phyloP scores from a whole-genome alignment of 2,113 vertebrate genomes.

The Menura novaehollandiae region DNA sequence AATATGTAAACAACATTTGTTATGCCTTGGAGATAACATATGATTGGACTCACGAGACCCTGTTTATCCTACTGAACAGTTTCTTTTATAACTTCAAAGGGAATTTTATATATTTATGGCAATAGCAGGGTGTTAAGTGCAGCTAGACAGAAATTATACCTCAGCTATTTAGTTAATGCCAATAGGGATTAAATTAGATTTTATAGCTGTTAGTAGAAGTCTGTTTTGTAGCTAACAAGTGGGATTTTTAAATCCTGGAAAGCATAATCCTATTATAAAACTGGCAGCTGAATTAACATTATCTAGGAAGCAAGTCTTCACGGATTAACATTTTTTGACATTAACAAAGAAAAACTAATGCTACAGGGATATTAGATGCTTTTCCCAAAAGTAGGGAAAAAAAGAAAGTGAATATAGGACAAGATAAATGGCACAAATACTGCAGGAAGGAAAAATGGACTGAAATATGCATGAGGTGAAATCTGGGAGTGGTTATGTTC shows the following conservation, averaged over 20 bases:
- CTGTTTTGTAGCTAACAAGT: conserved; percentile 79
- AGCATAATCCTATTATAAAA: conserved; percentile 82
- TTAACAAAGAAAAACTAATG: conserved; percentile 75
- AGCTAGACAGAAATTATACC: conserved; percentile 75
- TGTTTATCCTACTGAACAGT: conserved; percentile 70
- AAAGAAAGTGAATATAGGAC: conserved; percentile 51
- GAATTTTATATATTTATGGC: conserved; percentile 75
- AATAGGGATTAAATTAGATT: conserved; percentile 79
- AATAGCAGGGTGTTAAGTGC: conserved; percentile 72
- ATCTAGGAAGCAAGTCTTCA: conserved; percentile 71
- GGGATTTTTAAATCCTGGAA: conserved; percentile 80
- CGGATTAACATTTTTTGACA: conserved; percentile 74
- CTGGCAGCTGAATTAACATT: conserved; percentile 77
- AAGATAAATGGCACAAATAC: conserved; percentile 55
- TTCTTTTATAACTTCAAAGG: conserved; percentile 77
- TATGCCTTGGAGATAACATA: conserved; percentile 72
- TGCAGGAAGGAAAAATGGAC: conserved; percentile 3
- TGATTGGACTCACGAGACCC: conserved; percentile 73
- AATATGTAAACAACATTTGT: conserved; percentile 78
- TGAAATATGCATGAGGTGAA: background rate
- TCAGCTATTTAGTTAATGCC: conserved; percentile 77
- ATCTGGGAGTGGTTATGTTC: background rate
- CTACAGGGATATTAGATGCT: conserved; percentile 70
- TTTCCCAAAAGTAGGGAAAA: conserved; percentile 63
- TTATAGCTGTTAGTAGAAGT: conserved; percentile 76